phyloP scores from a whole-genome alignment of 2,888 invertebrate species.

The Mythimna impura region DNA sequence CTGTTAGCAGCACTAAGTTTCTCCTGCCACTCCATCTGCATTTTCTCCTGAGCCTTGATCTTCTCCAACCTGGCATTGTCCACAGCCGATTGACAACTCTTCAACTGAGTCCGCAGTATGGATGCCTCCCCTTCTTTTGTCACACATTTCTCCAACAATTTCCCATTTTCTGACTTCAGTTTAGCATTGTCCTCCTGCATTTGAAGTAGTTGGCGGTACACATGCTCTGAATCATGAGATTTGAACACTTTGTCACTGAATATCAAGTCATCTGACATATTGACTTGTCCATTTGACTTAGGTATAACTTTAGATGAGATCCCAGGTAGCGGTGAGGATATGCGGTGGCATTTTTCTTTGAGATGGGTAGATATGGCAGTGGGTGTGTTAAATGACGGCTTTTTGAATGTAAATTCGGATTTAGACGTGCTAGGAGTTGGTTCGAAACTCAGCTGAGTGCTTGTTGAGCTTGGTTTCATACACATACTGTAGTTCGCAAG shows the following conservation, averaged over 20 bases:
- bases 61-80: conserved; percentile 86
- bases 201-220: conserved; percentile 80
- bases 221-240: conserved; percentile 75
- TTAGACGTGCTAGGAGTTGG: conserved; percentile 78
- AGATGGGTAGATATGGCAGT: conserved; percentile 75
- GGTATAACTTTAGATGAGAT: conserved; percentile 75
- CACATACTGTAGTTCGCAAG: conserved; percentile 83
- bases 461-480: conserved; percentile 82
- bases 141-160: conserved; percentile 86
- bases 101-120: conserved; percentile 89
- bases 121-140: conserved; percentile 90
- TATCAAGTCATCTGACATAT: conserved; percentile 76
- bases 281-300: conserved; percentile 65
- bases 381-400: conserved; percentile 72
- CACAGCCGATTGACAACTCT: conserved; percentile 82
- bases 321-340: conserved; percentile 84
- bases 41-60: conserved; percentile 84
- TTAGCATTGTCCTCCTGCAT: conserved; percentile 84
- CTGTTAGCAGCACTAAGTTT: conserved; percentile 82
- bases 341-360: conserved; percentile 81
- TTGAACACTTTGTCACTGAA: conserved; percentile 80
- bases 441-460: conserved; percentile 78
- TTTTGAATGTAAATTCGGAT: conserved; percentile 79
- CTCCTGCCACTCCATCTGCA: conserved; percentile 88
- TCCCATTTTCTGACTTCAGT: conserved; percentile 85